Base-by-base conservation (phyloP, 1,140 invertebrate genomes). In the Drosophila auraria region DNA sequence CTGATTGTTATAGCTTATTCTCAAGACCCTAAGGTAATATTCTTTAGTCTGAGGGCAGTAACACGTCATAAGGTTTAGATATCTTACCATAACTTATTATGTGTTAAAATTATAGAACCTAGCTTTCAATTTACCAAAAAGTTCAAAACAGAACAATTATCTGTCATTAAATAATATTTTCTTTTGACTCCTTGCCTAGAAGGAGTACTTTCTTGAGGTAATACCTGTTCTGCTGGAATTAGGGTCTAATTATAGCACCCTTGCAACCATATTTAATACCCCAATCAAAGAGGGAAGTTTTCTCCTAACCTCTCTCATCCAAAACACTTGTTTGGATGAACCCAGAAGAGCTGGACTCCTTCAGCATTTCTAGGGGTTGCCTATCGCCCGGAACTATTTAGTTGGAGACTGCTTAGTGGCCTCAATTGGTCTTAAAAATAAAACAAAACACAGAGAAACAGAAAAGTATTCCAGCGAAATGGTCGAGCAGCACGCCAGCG, bases 401-500 rank as follows among this genome's bases (percentile, higher is more conserved):
- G 36, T 25, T 62, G 44, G 14, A 40, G 17, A 65, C 38, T 56
- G 57, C 44, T 50, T 50, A 45, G 25, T 78, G 76, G 65, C 66
- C 66, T 78, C 58, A 44, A 63, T 78, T 59, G 75, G 68, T 27
- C 70, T 71, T 14, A 25, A 25, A 56, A 25, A 1, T 30, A 30
- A 30, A 30, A 30, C 27, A 30, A 56, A 36, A 38, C 51, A 54
- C 6, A 17, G 27, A n/a, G 11, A 5, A 23, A 38, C 17, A 23
- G 14, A 6, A 11, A 57, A 40, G 36, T 40, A 45, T 49, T 60
- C 25, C 40, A 63, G 42, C 27, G 54, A 79, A 70, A 79, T 79
- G 66, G 75, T 14, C 59, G 15, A 61, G 38, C 53, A 27, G 30
- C 76, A 79, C 76, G 76, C 75, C 54, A 78, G 56, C 3, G 44